phyloP scores from a whole-genome alignment of 2,888 invertebrate species.

The Philopedon plagiatum region DNA sequence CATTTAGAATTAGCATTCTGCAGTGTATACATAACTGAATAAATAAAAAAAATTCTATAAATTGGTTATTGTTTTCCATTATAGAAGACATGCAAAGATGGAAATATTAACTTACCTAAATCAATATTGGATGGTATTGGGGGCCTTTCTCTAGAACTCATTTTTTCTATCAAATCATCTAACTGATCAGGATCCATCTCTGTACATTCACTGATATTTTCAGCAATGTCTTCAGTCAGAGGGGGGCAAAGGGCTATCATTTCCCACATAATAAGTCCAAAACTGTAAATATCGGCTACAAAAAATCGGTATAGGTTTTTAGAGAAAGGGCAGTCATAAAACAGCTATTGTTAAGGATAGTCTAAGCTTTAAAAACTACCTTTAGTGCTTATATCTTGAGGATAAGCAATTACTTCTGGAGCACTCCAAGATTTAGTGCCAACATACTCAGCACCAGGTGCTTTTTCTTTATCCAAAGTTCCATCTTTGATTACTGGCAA shows the following conservation, averaged over 20 bases:
- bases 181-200: conserved; percentile 37
- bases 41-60: too few species aligned
- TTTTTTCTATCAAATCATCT: conserved; percentile 42
- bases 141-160: conserved; percentile 74
- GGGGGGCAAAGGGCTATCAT: conserved; percentile 83
- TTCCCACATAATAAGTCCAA: conserved; percentile 86
- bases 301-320: background rate
- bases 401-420: conserved; percentile 80
- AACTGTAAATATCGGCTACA: conserved; percentile 82
- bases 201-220: conserved; percentile 64
- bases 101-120: conserved; percentile 62
- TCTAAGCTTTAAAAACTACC: too few species aligned
- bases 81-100: too few species aligned
- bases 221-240: conserved; percentile 59
- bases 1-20: too few species aligned
- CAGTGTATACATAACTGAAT: too few species aligned
- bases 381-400: conserved; percentile 75
- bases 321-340: too few species aligned
- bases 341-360: too few species aligned
- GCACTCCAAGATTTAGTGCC: conserved; percentile 87
- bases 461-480: conserved; percentile 71
- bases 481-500: conserved; percentile 79
- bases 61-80: too few species aligned
- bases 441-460: conserved; percentile 73
- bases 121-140: conserved; percentile 72